phyloP scores from a whole-genome alignment of 2,797 vertebrate genomes.

The Eleutherodactylus coqui region DNA sequence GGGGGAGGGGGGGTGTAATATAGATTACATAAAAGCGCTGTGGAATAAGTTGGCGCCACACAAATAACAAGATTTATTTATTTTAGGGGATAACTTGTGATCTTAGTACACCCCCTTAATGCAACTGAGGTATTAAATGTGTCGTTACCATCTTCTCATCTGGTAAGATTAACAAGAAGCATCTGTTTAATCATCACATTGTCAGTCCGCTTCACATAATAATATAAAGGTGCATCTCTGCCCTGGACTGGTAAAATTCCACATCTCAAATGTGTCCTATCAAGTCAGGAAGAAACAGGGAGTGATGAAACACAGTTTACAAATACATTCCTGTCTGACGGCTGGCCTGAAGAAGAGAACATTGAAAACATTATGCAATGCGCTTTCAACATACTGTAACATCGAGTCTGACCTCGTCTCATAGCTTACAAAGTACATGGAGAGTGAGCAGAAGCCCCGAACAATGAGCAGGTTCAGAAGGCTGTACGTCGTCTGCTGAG shows the following conservation, averaged over 20 bases:
- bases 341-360: constrained; percentile 11
- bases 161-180: not conserved
- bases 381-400: constrained; percentile 23
- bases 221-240: not conserved
- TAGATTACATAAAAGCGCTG: too few relatives aligned
- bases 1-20: too few relatives aligned
- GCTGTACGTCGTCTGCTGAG: constrained; percentile 73
- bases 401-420: not conserved
- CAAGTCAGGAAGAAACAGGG: not conserved
- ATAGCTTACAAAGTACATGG: not conserved
- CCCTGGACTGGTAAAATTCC: constrained; percentile 15
- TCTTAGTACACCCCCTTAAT: too few relatives aligned
- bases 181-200: not conserved
- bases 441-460: not conserved
- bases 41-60: too few relatives aligned
- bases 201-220: not conserved
- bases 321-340: not conserved
- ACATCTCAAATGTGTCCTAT: not conserved
- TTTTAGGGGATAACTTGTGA: too few relatives aligned
- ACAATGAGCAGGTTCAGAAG: constrained; percentile 7
- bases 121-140: not conserved
- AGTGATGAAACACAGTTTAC: constrained; percentile 26
- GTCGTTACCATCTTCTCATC: not conserved
- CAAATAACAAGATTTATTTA: too few relatives aligned
- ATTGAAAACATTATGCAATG: constrained; percentile 29